phyloP scores from a whole-genome alignment of 2,797 vertebrate species.

The Corythornis leucogaster region DNA sequence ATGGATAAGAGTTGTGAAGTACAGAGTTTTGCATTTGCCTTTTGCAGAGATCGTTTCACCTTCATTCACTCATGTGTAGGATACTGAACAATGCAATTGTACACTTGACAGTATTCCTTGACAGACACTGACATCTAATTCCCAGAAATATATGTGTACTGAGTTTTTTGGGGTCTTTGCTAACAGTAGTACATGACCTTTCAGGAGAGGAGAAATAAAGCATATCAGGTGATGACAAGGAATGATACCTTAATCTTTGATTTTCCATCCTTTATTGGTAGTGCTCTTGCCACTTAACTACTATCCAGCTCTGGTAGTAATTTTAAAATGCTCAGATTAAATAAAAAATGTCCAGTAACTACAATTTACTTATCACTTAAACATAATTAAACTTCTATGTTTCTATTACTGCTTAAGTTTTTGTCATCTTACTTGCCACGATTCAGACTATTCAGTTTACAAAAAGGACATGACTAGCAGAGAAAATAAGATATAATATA shows the following conservation, averaged over 20 bases:
- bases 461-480: not conserved
- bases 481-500: not conserved
- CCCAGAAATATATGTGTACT: not conserved
- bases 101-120: not conserved
- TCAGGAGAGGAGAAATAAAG: not conserved
- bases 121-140: not conserved
- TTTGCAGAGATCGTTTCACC: not conserved
- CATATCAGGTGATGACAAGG: not conserved
- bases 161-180: not conserved
- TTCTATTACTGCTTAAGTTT: not conserved
- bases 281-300: not conserved
- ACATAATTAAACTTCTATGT: not conserved
- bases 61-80: fast-evolving
- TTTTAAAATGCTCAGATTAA: not conserved
- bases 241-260: not conserved
- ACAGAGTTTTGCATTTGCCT: not conserved
- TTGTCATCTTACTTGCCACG: not conserved
- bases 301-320: not conserved
- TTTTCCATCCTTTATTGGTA: not conserved
- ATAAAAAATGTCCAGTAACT: not conserved
- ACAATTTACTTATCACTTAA: not conserved
- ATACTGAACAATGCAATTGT: fast-evolving
- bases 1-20: not conserved
- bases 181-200: not conserved
- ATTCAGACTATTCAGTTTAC: not conserved